phyloP scores from a whole-genome alignment of 2,113 vertebrate genomes.

The Corydoras maculifer region DNA sequence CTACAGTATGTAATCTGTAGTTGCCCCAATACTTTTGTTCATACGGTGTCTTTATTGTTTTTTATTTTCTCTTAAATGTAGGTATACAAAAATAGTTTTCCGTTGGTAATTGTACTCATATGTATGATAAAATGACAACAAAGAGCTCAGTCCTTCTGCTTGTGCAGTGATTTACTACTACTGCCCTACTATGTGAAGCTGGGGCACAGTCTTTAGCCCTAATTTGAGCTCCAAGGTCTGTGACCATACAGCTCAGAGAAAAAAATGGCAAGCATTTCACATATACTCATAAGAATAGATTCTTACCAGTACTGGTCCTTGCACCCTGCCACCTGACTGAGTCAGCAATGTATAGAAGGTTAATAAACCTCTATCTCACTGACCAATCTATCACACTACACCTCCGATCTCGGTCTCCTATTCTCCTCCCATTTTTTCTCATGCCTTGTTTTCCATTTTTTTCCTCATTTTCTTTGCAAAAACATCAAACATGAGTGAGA shows the following conservation, averaged over 20 bases:
- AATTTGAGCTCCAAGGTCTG: constrained; percentile 41
- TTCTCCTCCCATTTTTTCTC: not conserved
- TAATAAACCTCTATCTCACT: constrained; percentile 15
- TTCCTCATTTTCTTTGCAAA: constrained; percentile 9
- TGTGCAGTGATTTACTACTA: constrained; percentile 29
- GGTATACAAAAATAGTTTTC: too few relatives aligned
- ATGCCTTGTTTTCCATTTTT: constrained; percentile 21
- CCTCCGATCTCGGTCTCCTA: not conserved
- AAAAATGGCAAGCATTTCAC: constrained; percentile 15
- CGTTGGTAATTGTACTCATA: too few relatives aligned
- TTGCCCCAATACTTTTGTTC: not conserved
- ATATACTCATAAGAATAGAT: not conserved
- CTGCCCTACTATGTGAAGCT: constrained; percentile 30
- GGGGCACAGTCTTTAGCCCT: constrained; percentile 23
- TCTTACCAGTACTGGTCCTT: constrained; percentile 19
- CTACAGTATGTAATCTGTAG: too few relatives aligned
- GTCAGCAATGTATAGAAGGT: constrained; percentile 30
- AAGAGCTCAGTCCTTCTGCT: not conserved
- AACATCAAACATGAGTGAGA: constrained; percentile 39
- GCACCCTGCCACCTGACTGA: constrained; percentile 26
- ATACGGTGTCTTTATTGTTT: not conserved
- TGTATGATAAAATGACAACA: too few relatives aligned
- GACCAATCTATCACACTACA: constrained; percentile 9
- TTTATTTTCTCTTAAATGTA: too few relatives aligned
- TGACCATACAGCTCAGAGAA: constrained; percentile 36